Percentiles rank a stretch among this genome's conserved stretches.
Conservation (phyloP, 2,113 vertebrate species). For the Tenrec ecaudatus region DNA sequence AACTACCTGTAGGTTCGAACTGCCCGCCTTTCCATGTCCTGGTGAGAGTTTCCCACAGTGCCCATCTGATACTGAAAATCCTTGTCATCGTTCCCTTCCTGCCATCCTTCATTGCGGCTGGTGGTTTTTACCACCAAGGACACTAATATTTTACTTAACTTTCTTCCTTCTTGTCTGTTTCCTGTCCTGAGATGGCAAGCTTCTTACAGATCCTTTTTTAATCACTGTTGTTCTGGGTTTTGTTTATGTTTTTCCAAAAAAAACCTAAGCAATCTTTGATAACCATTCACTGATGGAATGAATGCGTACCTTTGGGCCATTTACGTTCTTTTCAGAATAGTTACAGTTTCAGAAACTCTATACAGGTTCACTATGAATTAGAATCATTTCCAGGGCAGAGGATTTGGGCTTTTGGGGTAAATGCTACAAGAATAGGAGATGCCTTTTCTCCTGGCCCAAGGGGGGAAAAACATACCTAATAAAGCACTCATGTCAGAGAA, state of each 20-base stretch:
- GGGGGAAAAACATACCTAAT: too few species aligned
- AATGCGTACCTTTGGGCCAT: neutral
- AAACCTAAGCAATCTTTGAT: neutral
- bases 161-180: neutral
- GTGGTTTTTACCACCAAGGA: neutral
- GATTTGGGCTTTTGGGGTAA: too few species aligned
- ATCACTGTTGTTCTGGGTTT: neutral
- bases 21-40: too few species aligned
- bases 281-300: slow-evolving; percentile 26
- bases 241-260: neutral
- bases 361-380: too few species aligned
- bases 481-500: too few species aligned
- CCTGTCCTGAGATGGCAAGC: neutral
- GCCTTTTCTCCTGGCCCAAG: too few species aligned
- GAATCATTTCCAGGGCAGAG: too few species aligned
- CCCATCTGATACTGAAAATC: neutral
- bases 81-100: neutral
- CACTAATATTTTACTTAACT: neutral
- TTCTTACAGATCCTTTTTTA: neutral
- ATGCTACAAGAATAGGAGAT: too few species aligned
- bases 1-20: too few species aligned
- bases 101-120: neutral
- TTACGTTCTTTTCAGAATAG: neutral
- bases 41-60: too few species aligned
- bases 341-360: too few species aligned